phyloP scores from a whole-genome alignment of 2,797 vertebrate genomes.

The Scolopax bukidnonensis region DNA sequence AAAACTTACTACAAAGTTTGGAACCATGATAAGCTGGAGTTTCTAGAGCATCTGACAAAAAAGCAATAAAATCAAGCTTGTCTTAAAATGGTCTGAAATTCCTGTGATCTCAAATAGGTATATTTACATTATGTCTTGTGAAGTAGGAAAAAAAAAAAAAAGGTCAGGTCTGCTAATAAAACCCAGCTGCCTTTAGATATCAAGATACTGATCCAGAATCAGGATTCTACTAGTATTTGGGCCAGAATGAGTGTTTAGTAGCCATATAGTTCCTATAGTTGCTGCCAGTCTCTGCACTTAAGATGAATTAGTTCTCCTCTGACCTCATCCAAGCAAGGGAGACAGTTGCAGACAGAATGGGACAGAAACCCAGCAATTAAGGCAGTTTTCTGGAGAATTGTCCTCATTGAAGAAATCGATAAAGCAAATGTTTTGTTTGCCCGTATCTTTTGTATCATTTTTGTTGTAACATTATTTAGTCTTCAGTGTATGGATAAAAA shows the following conservation, averaged over 20 bases:
- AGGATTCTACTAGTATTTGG: neutral
- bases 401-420: neutral
- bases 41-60: neutral
- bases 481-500: neutral
- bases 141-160: neutral
- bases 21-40: neutral
- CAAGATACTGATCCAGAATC: neutral
- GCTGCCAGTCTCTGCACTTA: neutral
- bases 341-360: neutral
- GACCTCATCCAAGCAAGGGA: neutral
- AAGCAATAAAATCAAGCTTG: neutral
- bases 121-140: neutral
- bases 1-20: neutral
- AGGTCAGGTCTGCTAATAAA: neutral
- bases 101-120: neutral
- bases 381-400: neutral
- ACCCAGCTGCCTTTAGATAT: neutral
- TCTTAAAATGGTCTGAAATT: neutral
- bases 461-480: neutral
- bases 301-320: neutral
- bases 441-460: neutral
- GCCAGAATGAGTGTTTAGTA: neutral
- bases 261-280: neutral
- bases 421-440: neutral
- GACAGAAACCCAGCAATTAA: neutral